A percentile compares a stretch with the other conserved stretches of the same genome.
phyloP scores from a whole-genome alignment of 2,888 invertebrate species.

The Yponomeuta evonymella region DNA sequence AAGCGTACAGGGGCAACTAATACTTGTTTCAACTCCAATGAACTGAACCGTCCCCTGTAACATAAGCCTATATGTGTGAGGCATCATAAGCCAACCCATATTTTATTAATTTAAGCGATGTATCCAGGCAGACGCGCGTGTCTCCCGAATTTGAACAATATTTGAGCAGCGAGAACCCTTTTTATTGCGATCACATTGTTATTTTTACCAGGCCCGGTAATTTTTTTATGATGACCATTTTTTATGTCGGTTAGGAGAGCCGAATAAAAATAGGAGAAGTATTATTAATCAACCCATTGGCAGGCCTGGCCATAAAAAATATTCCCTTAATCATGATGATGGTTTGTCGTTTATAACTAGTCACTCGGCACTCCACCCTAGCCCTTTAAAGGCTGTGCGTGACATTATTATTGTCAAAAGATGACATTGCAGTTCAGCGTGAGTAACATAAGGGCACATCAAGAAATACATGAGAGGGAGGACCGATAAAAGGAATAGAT shows the following conservation, averaged over 20 bases:
- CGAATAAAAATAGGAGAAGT: not conserved
- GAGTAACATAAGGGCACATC: no score
- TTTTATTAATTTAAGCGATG: conserved; percentile 58
- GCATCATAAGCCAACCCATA: conserved; percentile 45
- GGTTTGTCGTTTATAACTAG: not conserved
- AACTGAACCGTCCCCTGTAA: conserved; percentile 42
- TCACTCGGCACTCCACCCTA: not conserved
- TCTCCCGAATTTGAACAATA: conserved; percentile 37
- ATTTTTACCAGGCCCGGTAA: conserved; percentile 15
- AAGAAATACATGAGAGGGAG: no score
- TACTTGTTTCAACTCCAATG: conserved; percentile 22
- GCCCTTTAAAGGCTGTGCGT: not conserved
- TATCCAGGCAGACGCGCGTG: conserved; percentile 31
- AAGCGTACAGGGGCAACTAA: not conserved
- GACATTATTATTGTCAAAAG: not conserved
- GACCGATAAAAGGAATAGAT: no score
- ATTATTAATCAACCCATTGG: not conserved
- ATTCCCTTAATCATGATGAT: not conserved
- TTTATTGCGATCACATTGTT: conserved; percentile 30
- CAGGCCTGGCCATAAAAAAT: not conserved
- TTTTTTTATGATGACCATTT: conserved; percentile 16
- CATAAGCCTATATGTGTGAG: not conserved
- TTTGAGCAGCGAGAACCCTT: conserved; percentile 40
- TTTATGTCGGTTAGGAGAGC: not conserved
- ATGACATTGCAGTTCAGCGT: not conserved